Conservation (phyloP, 2,888 invertebrate species). For the Esperia sulphurella region DNA sequence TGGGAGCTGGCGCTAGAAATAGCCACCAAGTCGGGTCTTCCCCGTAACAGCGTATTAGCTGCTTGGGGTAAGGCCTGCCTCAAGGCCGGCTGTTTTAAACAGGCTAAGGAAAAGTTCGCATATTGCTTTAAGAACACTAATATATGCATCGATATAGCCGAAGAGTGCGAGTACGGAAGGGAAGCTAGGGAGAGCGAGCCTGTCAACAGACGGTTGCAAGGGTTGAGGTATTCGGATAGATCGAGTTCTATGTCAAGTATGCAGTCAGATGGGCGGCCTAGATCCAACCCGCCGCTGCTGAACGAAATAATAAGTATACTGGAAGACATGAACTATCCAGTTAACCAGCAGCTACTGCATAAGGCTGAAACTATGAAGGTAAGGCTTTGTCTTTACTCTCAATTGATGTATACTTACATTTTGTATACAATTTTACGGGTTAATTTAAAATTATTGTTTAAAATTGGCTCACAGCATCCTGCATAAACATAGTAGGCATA, state of each 20-base stretch:
- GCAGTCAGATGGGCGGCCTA: constrained; percentile 70
- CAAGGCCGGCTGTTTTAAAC: constrained; percentile 87
- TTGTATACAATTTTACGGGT: no score
- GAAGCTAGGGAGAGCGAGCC: constrained; percentile 49
- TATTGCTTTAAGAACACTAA: constrained; percentile 65
- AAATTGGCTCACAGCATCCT: no score
- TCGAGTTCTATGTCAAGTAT: constrained; percentile 51
- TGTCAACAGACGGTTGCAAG: constrained; percentile 46
- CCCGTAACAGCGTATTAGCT: constrained; percentile 89
- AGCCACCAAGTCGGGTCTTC: constrained; percentile 91
- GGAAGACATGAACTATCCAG: constrained; percentile 79
- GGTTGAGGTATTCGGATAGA: constrained; percentile 38
- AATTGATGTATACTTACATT: no score
- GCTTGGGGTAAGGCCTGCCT: constrained; percentile 93
- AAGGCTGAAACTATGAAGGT: constrained; percentile 71
- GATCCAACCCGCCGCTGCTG: constrained; percentile 83
- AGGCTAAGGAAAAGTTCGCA: constrained; percentile 87
- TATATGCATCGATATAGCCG: constrained; percentile 48
- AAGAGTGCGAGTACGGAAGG: constrained; percentile 61
- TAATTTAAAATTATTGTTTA: no score
- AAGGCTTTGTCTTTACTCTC: constrained; percentile 4
- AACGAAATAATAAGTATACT: constrained; percentile 85
- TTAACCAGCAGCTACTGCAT: constrained; percentile 68
- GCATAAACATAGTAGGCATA: no score
- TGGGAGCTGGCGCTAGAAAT: constrained; percentile 91